These are phyloP conservation scores for Drosophila paramelanica DNA, from an alignment of 2,888 invertebrate species.

Conservation along the genomic window DNA sequence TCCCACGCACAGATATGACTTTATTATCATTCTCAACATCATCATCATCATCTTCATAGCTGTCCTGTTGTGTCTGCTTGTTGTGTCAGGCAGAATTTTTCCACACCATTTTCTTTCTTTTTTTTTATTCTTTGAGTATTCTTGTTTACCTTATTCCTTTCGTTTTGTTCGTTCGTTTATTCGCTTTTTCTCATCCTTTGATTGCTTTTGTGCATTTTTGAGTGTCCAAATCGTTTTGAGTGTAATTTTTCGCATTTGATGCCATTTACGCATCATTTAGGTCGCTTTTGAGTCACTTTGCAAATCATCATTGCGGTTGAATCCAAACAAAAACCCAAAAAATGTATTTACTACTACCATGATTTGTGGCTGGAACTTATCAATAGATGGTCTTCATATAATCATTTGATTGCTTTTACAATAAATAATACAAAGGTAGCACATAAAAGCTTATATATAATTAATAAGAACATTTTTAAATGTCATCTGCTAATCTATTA, in stretches of 20 bases:
- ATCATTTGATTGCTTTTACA: no score
- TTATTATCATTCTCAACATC: slow-evolving; percentile 27
- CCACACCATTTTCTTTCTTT: slow-evolving; percentile 5
- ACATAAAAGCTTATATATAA: background rate
- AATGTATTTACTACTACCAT: slow-evolving; percentile 12
- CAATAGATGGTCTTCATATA: slow-evolving; percentile 5
- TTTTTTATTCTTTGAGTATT: slow-evolving; percentile 6
- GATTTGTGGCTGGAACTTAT: slow-evolving; percentile 13
- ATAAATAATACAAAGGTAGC: background rate
- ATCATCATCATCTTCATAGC: slow-evolving; percentile 12
- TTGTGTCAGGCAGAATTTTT: slow-evolving; percentile 12
- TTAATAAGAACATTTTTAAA: no score
- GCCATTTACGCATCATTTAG: slow-evolving; percentile 53
- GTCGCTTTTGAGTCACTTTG: slow-evolving; percentile 34
- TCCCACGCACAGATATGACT: slow-evolving; percentile 6
- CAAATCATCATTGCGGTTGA: slow-evolving; percentile 32
- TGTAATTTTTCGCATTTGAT: slow-evolving; percentile 62
- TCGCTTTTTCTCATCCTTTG: slow-evolving; percentile 23
- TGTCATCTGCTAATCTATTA: no score
- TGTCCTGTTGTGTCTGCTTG: slow-evolving; percentile 11
- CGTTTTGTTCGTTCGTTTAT: slow-evolving; percentile 10
- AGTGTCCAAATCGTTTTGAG: slow-evolving; percentile 51
- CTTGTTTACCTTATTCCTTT: slow-evolving; percentile 35
- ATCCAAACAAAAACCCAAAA: slow-evolving; percentile 3
- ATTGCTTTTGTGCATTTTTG: slow-evolving; percentile 59